phyloP scores from a whole-genome alignment of 2,888 invertebrate genomes.

The Mythimna vitellina region DNA sequence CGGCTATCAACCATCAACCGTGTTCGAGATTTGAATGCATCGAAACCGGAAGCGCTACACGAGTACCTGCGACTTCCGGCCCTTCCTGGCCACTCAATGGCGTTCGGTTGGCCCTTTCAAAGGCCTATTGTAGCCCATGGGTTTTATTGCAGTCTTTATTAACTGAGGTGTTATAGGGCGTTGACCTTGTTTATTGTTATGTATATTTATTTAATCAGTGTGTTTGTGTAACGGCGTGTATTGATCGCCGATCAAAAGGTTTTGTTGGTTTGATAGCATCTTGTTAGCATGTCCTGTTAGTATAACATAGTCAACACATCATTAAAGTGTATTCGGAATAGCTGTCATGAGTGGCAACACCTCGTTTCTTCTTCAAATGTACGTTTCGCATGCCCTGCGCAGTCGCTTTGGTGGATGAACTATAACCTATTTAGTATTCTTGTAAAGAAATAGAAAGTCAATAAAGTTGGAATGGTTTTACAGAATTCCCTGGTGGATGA shows the following conservation, averaged over 20 bases:
- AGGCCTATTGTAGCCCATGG: constrained; percentile 58
- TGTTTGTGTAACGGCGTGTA: constrained; percentile 22
- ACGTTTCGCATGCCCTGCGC: too few relatives aligned
- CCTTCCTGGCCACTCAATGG: constrained; percentile 63
- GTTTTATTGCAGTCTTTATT: constrained; percentile 55
- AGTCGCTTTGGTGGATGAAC: too few relatives aligned
- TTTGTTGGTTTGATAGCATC: constrained; percentile 27
- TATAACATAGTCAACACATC: not conserved
- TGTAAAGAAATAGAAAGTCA: too few relatives aligned
- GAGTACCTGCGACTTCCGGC: constrained; percentile 77
- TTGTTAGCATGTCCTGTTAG: constrained; percentile 30
- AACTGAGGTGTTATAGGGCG: constrained; percentile 39
- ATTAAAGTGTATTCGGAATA: constrained; percentile 3
- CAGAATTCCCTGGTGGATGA: too few relatives aligned
- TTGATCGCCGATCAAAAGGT: constrained; percentile 26
- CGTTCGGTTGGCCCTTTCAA: constrained; percentile 65
- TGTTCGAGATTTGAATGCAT: constrained; percentile 64
- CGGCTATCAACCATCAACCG: constrained; percentile 56
- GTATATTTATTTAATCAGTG: constrained; percentile 35
- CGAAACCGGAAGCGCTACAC: constrained; percentile 75
- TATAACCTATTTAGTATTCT: too few relatives aligned
- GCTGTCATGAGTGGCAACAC: not conserved
- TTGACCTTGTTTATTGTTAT: constrained; percentile 53
- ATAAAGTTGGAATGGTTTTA: too few relatives aligned
- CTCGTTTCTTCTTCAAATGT: too few relatives aligned